phyloP scores from a whole-genome alignment of 1,140 invertebrate species.

The Drosophila athabasca region DNA sequence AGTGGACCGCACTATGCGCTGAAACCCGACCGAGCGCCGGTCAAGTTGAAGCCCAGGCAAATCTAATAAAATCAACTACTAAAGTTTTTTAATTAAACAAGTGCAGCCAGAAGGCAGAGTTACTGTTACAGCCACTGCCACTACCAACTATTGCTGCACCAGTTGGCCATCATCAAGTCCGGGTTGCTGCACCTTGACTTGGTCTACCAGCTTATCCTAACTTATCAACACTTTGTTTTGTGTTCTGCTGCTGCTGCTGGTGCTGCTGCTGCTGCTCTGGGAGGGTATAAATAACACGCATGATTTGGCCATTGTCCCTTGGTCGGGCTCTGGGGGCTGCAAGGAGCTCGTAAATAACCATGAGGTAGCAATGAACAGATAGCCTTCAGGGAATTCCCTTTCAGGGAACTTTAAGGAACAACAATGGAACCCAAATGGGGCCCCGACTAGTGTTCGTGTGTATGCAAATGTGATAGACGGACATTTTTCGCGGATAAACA shows the following conservation, averaged over 20 bases:
- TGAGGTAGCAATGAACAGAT: neutral
- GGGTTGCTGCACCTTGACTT: slow-evolving; percentile 35
- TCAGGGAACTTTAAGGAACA: no score
- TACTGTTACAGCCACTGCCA: slow-evolving; percentile 6
- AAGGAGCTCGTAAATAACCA: no score
- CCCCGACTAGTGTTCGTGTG: no score
- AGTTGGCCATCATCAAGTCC: slow-evolving; percentile 12
- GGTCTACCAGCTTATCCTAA: slow-evolving; percentile 19
- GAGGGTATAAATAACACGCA: slow-evolving; percentile 57
- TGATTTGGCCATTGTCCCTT: slow-evolving; percentile 63
- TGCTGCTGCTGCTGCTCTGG: slow-evolving; percentile 11
- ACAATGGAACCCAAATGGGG: no score
- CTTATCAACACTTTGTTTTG: slow-evolving; percentile 42
- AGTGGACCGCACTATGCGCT: slow-evolving; percentile 27
- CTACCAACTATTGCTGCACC: slow-evolving; percentile 10
- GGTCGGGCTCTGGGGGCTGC: neutral
- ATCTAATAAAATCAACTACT: slow-evolving; percentile 42
- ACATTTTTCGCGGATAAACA: no score
- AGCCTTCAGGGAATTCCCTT: neutral
- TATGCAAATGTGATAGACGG: no score
- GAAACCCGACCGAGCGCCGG: slow-evolving; percentile 17
- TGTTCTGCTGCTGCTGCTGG: slow-evolving; percentile 16
- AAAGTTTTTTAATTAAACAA: slow-evolving; percentile 78
- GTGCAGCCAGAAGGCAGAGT: slow-evolving; percentile 10
- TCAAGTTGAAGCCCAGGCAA: neutral